Base-by-base conservation (phyloP, 2,113 vertebrate genomes). In the Bubo bubo region DNA sequence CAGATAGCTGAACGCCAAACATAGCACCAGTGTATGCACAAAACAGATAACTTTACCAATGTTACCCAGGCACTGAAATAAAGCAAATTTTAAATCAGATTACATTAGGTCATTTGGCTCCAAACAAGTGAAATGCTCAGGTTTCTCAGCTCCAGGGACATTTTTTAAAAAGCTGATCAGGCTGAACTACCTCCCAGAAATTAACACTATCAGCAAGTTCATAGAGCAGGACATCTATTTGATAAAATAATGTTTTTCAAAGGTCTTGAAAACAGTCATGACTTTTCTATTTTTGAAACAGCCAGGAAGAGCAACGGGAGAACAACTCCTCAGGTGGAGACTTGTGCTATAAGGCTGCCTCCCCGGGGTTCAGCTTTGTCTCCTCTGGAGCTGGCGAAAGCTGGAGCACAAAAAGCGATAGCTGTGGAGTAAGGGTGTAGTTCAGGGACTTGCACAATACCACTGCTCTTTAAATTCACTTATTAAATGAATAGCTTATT, bases 401-500 rank as follows among this genome's bases (percentile, higher is more conserved):
- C 47, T 56, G 49, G 9, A 86, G 58, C 11, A 66, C 14, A 53
- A 55, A 72, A 91, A 77, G 26, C 23, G 55, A 15, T 35, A 66
- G 67, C 8, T 58, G 47, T 80, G 47, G 34, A 89, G 41, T 55
- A 47, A 50, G 35, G 47, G 27, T 26, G 41, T 63, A 47, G 84
- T n/a, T 64, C 45, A 30, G 56, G 32, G 52, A 64, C 83, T 91
- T 89, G 55, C 63, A 84, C 86, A 95, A 96, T 20, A 94, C 28
- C 26, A 52, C 0, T 72, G 52, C 47, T 77, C 47, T 75, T 87
- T 85, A 93, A 87, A 89, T 81, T 74, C 60, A 56, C 60, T 79
- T 76, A 59, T 64, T 85, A 68, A 95, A 59, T 35, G 34, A 95
- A 82, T 14, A 73, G 70, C 45, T 80, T 88, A 60, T 95, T 96